Base-by-base conservation (phyloP, 2,888 invertebrate species). In the Synanthedon formicaeformis region DNA sequence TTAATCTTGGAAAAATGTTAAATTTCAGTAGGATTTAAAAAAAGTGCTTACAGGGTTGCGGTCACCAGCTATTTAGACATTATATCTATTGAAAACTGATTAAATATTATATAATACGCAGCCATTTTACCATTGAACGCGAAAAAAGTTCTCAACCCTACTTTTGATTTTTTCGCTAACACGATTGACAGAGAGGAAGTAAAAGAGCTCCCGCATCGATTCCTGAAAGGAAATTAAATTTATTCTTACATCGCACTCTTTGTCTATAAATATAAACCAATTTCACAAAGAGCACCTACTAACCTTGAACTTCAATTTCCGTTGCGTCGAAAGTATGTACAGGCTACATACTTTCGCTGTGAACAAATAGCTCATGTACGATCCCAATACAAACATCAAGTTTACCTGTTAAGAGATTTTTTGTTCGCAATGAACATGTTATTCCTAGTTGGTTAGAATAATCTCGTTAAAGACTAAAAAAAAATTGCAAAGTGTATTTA, bases 121-220 rank as follows among this genome's bases (percentile, higher is more conserved):
- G 27, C 27, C 27, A 8, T 10, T 77, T 70, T 58, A 85, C 86
- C 86, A 87, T 57, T 86, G 86, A 34, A 83, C 84, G 55, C 73
- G 67, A 65, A 87, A 87, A 64, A 82, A 87, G 64, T 87, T 86
- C 61, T 76, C 71, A 41, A 87, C 85, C 50, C 86, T 68, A 16
- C 73, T 68, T 59, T 83, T 86, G 55, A 87, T 86, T 77, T 81
- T 85, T 16, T 67, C 63, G 60, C 80, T 82, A 40, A 87, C 84
- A 55, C 76, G 79, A 67, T 87, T 87, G 51, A 79, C 83, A 3
- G 82, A 75, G 53, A 87, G 69, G 59, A 86, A 87, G 65, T 85
- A 87, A 66, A 83, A 84, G 54, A 87, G 67, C 62, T 87, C 84
- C 54, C 79, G 69, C 82, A 87, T 87, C 51, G 84, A 78, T 64